Conservation (phyloP, 2,113 vertebrate species). For the Sinosuthora webbiana region DNA sequence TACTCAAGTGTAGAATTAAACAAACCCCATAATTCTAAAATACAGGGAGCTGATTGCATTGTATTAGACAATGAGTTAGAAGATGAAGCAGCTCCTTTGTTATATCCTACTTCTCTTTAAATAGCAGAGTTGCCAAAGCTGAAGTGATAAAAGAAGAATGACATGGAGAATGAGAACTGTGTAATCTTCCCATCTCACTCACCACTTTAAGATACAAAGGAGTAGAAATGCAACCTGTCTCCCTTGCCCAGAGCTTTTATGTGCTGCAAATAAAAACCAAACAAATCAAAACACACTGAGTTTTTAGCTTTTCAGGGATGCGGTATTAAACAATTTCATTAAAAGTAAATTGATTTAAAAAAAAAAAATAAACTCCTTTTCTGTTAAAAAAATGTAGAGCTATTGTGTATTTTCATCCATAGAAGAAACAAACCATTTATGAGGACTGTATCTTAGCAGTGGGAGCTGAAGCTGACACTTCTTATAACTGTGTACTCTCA, state of each 20-base stretch:
- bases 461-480: background rate
- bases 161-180: background rate
- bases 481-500: background rate
- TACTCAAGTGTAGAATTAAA: background rate
- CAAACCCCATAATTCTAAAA: slow-evolving; percentile 1
- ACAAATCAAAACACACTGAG: background rate
- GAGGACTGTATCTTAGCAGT: background rate
- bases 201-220: background rate
- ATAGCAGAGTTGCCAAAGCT: background rate
- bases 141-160: slow-evolving; percentile 7
- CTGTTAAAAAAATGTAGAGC: background rate
- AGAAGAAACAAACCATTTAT: background rate
- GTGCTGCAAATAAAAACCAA: background rate
- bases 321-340: background rate
- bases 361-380: background rate
- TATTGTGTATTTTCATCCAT: background rate
- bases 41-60: background rate
- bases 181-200: background rate
- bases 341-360: background rate
- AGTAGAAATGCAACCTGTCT: background rate
- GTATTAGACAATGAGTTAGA: slow-evolving; percentile 14
- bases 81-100: slow-evolving; percentile 19
- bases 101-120: slow-evolving; percentile 18
- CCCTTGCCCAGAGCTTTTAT: background rate
- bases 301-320: background rate